Conservation (phyloP, 2,797 vertebrate species). For the Chelon auratus region DNA sequence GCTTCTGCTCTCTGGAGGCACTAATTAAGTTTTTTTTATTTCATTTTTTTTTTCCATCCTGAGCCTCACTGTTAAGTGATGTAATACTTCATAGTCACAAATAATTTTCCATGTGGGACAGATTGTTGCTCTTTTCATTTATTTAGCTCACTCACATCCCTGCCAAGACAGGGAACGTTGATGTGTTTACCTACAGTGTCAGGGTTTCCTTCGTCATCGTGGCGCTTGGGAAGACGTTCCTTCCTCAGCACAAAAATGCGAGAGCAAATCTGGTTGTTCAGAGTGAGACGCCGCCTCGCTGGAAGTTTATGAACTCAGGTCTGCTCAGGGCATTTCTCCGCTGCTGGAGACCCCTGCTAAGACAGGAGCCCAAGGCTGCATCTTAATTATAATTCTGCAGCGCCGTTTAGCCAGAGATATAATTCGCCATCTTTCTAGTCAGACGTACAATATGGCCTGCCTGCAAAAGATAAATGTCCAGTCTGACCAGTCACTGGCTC, state of each 20-base stretch:
- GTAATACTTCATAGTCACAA: constrained; percentile 72
- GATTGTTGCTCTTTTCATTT: constrained; percentile 69
- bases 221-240: background rate
- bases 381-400: constrained; percentile 57
- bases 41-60: background rate
- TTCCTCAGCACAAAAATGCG: constrained; percentile 15
- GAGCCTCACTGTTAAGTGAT: constrained; percentile 69
- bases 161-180: constrained; percentile 53
- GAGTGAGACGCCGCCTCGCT: constrained; percentile 26
- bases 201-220: constrained; percentile 32
- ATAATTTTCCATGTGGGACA: constrained; percentile 68
- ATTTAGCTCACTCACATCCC: constrained; percentile 47
- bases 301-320: constrained; percentile 47
- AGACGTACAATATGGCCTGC: constrained; percentile 48
- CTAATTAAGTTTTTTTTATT: constrained; percentile 68
- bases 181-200: constrained; percentile 61
- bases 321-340: constrained; percentile 40
- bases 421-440: constrained; percentile 47
- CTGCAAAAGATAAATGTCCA: constrained; percentile 49
- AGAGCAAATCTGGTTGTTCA: constrained; percentile 34
- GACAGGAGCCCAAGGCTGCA: constrained; percentile 38
- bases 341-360: constrained; percentile 33
- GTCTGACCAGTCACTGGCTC: constrained; percentile 39
- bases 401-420: constrained; percentile 44
- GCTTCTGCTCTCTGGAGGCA: constrained; percentile 68